Evolutionary conservation across 2,888 invertebrate genomes (phyloP).

Genomic region (Podabrus alpinus): DNA sequence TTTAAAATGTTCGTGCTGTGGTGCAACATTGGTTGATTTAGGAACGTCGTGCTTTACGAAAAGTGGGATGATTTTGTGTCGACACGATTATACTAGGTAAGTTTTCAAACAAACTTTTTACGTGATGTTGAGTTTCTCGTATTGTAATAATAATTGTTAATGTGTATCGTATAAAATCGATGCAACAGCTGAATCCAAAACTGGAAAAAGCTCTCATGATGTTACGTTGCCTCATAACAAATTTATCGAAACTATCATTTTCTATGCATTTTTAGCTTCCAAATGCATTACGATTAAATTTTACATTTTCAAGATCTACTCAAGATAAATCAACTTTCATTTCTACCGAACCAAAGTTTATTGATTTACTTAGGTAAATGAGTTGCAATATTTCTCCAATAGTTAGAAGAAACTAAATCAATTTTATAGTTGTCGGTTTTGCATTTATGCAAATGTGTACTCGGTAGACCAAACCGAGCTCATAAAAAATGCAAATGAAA

Average conservation of each 20-base stretch:
- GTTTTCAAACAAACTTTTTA: conserved; percentile 43
- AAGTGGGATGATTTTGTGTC: conserved; percentile 93
- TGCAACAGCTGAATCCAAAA: not conserved
- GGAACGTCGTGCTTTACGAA: conserved; percentile 91
- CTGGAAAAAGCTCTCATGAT: not conserved
- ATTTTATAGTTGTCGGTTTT: not conserved
- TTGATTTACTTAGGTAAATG: not conserved
- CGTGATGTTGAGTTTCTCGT: not conserved
- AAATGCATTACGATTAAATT: not conserved
- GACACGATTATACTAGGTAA: conserved; percentile 94
- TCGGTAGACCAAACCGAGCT: not conserved
- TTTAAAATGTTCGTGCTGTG: conserved; percentile 91
- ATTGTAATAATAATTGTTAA: not conserved
- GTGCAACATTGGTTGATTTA: conserved; percentile 86
- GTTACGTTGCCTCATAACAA: not conserved
- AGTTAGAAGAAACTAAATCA: not conserved
- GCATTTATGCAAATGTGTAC: not conserved
- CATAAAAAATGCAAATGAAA: not conserved
- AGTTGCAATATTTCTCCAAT: not conserved
- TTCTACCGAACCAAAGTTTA: not conserved
- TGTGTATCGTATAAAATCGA: not conserved
- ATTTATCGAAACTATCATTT: not conserved
- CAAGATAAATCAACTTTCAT: not conserved
- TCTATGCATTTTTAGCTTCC: not conserved
- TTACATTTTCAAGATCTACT: not conserved